Evolutionary conservation across 2,113 vertebrate genomes (phyloP).

Genomic region (Pristiophorus japonicus): DNA sequence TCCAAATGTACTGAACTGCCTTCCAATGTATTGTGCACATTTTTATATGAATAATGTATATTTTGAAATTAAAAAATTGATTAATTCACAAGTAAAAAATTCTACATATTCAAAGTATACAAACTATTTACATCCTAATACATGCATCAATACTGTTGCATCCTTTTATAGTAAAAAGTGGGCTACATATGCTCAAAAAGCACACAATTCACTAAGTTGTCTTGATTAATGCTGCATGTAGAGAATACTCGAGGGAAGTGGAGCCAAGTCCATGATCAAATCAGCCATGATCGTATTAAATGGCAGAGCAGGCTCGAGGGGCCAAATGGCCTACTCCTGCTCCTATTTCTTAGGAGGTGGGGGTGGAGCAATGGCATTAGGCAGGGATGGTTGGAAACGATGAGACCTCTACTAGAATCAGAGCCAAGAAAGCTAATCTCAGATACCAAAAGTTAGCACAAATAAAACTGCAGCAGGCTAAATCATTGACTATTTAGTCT

Average conservation of each 20-base stretch:
- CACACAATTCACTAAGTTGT: neutral
- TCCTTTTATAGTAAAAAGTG: neutral
- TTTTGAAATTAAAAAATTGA: too few relatives aligned
- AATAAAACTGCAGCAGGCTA: neutral
- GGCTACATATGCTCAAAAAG: neutral
- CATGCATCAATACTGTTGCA: neutral
- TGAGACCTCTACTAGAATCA: neutral
- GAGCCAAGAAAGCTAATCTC: neutral
- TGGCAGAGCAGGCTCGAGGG: too few relatives aligned
- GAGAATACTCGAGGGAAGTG: neutral
- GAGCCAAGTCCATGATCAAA: too few relatives aligned
- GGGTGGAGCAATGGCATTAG: too few relatives aligned
- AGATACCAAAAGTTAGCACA: neutral
- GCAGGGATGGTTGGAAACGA: neutral
- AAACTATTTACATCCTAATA: neutral
- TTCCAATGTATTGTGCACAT: too few relatives aligned
- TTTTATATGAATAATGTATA: too few relatives aligned
- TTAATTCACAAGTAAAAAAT: neutral
- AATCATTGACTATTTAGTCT: constrained; percentile 33
- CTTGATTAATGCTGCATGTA: neutral
- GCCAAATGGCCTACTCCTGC: too few relatives aligned
- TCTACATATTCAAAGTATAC: neutral
- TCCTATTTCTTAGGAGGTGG: too few relatives aligned
- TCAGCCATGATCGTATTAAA: too few relatives aligned
- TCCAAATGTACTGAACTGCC: too few relatives aligned